phyloP scores from a whole-genome alignment of 2,888 invertebrate species.

The Athalia circularis region DNA sequence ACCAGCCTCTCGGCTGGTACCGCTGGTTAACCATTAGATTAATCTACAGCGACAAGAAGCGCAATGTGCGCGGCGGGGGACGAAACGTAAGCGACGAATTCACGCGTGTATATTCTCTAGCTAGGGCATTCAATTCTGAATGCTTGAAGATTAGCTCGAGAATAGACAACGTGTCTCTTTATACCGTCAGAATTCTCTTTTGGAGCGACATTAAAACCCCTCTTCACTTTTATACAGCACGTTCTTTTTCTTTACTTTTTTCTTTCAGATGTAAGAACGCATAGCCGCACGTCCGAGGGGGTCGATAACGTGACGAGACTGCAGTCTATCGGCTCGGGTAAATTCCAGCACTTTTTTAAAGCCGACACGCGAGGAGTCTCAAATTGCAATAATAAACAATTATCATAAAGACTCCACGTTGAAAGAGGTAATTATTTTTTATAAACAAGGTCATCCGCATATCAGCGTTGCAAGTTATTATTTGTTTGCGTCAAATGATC shows the following conservation, averaged over 20 bases:
- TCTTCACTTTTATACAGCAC: no score
- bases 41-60: slow-evolving; percentile 19
- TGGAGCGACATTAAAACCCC: no score
- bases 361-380: slow-evolving; percentile 14
- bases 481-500: no score
- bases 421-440: background rate
- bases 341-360: slow-evolving; percentile 11
- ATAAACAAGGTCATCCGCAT: background rate
- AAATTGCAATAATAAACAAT: background rate
- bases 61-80: slow-evolving; percentile 1
- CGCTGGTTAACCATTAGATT: slow-evolving; percentile 35
- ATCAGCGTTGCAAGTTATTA: no score
- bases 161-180: background rate
- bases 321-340: slow-evolving; percentile 29
- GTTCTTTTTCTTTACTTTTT: no score
- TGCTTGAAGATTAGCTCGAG: background rate
- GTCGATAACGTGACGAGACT: slow-evolving; percentile 38
- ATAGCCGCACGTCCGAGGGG: slow-evolving; percentile 29
- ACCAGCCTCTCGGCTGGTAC: slow-evolving; percentile 43
- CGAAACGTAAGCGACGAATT: background rate
- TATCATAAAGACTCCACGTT: background rate
- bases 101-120: background rate
- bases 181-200: no score
- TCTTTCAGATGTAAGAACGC: background rate
- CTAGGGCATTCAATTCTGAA: background rate